Evolutionary conservation across 2,113 vertebrate genomes (phyloP), one percentile per base, ranked within the genome.

Genomic region (Lagopus muta): DNA sequence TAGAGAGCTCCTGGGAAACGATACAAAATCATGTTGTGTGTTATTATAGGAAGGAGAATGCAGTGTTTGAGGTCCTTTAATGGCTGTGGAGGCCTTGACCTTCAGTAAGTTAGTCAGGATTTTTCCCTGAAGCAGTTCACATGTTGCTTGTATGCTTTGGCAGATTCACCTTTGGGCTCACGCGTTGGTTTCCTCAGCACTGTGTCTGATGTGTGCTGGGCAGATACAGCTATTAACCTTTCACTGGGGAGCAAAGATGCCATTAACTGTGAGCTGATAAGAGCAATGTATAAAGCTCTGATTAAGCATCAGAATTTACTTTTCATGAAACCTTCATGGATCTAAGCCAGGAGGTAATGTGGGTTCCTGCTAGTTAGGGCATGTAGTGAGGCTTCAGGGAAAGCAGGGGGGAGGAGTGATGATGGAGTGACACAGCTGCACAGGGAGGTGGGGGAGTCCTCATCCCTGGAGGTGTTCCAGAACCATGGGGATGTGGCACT

Each of bases 81-180:
- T 34, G 45, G 42, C 72, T 25, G 2, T 2, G 18, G 67, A 45
- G 72, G 45, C 60, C 60, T 54, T 58, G 71, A 52, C 42, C 40
- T n/a, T 48, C 22, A 58, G 8, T 47, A 45, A 42, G 50, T 78
- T 86, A 27, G 47, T 81, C 60, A 50, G 57, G 76, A 25, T 22
- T 79, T 69, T 76, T 93, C 80, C 73, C 86, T 72, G 70, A 86
- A 95, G 90, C 47, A 81, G 65, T 69, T 93, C 52, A 36, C 72
- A 78, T 21, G 65, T 64, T 47, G 61, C 43, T 96, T 86, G 94
- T 67, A 61, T 90, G 28, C 52, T 77, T 50, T 15, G 32, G 54
- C 76, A 88, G 90, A 52, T 67, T 96, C 88, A 95, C 96, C 94
- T 96, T 96, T 95, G 92, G 76, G 88, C 82, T 92, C 75, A 80